Base-by-base conservation (phyloP, 1,140 invertebrate genomes). In the Phymorhynchus buccinoides region DNA sequence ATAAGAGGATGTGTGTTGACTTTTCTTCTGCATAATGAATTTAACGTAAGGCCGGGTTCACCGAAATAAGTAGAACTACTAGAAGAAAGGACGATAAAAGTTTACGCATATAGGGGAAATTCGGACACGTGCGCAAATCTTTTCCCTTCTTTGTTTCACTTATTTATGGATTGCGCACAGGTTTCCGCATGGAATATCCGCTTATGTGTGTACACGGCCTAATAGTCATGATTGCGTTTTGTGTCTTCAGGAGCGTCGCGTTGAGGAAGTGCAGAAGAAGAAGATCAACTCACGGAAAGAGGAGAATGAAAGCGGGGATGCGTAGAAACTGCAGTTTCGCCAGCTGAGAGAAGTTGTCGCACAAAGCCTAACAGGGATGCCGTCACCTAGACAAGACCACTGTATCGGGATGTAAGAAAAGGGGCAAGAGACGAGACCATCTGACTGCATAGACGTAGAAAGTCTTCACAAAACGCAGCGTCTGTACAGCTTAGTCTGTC, bases 191-290 rank as follows among this genome's bases (percentile, higher is more conserved):
- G n/a, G n/a, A n/a, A n/a, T n/a, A n/a, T n/a, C n/a, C n/a, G n/a
- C n/a, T n/a, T n/a, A n/a, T n/a, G n/a, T n/a, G n/a, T n/a, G n/a
- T n/a, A n/a, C n/a, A n/a, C n/a, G n/a, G n/a, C n/a, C n/a, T n/a
- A n/a, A n/a, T n/a, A n/a, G n/a, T n/a, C n/a, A 83, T 80, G 80
- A 90, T 87, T 83, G 41, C 48, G 37, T 87, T 90, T 85, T 89
- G 81, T 86, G 90, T 87, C 95, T 95, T 66, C 93, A 97, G 96
- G 96, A 97, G 93, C 96, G 95, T 90, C 96, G 96, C 90, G 96
- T 96, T 73, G 96, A 97, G 92, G 93, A 96, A 88, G 96, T 97
- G 85, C 96, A 97, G 89, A 96, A 97, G 94, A 97, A 97, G 81
- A 91, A 91, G 87, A 83, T 84, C 71, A 83, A 75, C 66, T 18